Evolutionary conservation across 2,888 invertebrate genomes (phyloP).

Genomic region (Pyrgus malvae): DNA sequence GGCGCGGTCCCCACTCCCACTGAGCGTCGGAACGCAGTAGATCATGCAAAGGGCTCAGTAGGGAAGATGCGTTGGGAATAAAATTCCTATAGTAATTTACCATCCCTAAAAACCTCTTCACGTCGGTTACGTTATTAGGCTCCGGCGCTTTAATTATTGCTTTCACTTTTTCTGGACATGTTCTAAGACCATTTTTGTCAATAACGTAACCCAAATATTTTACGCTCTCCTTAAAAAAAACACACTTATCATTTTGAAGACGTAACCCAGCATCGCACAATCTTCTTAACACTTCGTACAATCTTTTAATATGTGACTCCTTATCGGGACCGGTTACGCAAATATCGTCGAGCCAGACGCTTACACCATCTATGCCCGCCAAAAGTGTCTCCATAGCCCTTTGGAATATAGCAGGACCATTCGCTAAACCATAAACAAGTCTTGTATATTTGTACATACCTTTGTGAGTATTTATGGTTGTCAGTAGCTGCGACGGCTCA

Average conservation of each 20-base stretch:
- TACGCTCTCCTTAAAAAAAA: constrained; percentile 1
- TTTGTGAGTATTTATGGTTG: constrained; percentile 11
- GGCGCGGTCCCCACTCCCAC: no score
- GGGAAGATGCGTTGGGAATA: constrained; percentile 35
- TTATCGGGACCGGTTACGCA: constrained; percentile 29
- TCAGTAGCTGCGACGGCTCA: constrained; percentile 20
- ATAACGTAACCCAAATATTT: constrained; percentile 6
- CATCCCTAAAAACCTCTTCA: constrained; percentile 36
- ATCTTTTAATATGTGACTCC: not conserved
- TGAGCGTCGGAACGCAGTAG: constrained; percentile 3
- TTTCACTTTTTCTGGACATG: not conserved
- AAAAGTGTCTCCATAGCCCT: constrained; percentile 32
- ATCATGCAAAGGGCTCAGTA: constrained; percentile 32
- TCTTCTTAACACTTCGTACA: not conserved
- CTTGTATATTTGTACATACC: constrained; percentile 34
- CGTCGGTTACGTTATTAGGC: constrained; percentile 30
- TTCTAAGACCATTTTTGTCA: not conserved
- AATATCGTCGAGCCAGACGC: constrained; percentile 31
- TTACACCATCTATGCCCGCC: constrained; percentile 31
- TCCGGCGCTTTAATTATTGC: constrained; percentile 1
- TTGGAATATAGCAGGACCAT: constrained; percentile 34
- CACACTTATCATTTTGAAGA: constrained; percentile 3
- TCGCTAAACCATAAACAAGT: constrained; percentile 33
- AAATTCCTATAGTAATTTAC: constrained; percentile 39
- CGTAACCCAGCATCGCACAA: not conserved